Percentiles rank a stretch among this genome's conserved stretches.
These are phyloP conservation scores for Cacatua alba DNA, from an alignment of 2,113 vertebrate species.

Conservation along the genomic window DNA sequence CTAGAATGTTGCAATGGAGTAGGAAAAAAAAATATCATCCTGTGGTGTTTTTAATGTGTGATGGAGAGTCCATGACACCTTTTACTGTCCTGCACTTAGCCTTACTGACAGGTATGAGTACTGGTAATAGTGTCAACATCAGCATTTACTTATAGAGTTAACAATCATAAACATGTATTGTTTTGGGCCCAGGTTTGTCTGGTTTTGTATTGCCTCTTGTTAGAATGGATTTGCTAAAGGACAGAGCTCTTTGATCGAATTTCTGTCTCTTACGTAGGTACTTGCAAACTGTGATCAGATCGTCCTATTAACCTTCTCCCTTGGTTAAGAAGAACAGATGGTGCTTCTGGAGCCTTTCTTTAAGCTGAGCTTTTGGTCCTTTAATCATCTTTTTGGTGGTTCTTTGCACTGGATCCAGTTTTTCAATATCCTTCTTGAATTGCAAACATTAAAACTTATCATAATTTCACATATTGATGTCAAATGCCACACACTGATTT, in stretches of 20 bases:
- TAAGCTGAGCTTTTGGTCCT: conserved; percentile 22
- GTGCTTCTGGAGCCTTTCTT: conserved; percentile 32
- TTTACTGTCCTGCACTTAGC: not conserved
- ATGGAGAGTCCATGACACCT: not conserved
- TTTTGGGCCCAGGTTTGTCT: not conserved
- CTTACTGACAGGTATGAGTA: not conserved
- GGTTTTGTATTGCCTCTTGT: not conserved
- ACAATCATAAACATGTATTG: not conserved
- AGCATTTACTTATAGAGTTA: not conserved
- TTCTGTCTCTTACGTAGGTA: conserved; percentile 1
- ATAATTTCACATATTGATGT: not conserved
- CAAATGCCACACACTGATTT: not conserved
- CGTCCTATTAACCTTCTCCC: conserved; percentile 58
- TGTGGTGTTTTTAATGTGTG: not conserved
- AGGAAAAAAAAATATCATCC: not conserved
- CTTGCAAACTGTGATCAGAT: conserved; percentile 49
- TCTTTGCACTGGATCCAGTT: not conserved
- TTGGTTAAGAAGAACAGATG: conserved; percentile 53
- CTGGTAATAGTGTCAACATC: not conserved
- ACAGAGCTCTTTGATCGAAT: not conserved
- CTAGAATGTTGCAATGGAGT: not conserved
- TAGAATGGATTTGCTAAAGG: not conserved
- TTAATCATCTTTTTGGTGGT: conserved; percentile 20
- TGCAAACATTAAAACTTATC: not conserved
- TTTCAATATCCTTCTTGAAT: not conserved